Evolutionary conservation across 2,888 invertebrate species (phyloP).

Genomic region (Andrena bicolor): DNA sequence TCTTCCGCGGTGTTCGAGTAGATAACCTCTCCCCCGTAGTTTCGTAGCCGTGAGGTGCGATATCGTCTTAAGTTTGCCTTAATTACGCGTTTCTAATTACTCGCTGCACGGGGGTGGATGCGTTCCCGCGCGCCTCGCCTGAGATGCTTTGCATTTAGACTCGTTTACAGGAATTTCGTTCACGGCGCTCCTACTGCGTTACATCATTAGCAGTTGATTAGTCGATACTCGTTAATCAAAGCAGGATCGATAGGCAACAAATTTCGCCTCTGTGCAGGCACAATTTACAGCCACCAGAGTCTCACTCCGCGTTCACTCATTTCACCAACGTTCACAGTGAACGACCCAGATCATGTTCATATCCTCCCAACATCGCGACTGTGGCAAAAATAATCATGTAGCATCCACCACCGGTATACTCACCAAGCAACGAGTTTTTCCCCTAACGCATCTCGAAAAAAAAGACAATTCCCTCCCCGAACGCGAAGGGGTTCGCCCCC

Average conservation of each 20-base stretch:
- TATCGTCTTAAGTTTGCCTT: constrained; percentile 56
- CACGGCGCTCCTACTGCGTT: background rate
- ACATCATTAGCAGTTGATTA: constrained; percentile 20
- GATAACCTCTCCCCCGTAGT: constrained; percentile 52
- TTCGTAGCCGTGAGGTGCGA: constrained; percentile 40
- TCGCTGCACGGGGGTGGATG: constrained; percentile 22
- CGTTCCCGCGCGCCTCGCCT: background rate
- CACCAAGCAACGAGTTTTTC: background rate
- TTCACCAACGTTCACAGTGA: too few species aligned
- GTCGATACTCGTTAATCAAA: constrained; percentile 1
- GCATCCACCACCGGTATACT: background rate
- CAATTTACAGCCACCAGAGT: background rate
- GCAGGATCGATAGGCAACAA: background rate
- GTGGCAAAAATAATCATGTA: background rate
- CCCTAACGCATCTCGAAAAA: background rate
- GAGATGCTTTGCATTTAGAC: constrained; percentile 31
- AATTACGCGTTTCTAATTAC: constrained; percentile 60
- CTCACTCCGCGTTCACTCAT: too few species aligned
- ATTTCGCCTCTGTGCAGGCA: background rate
- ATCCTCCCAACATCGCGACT: too few species aligned
- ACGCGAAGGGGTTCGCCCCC: background rate
- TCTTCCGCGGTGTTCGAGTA: constrained; percentile 8
- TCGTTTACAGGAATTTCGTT: constrained; percentile 41
- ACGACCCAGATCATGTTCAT: too few species aligned
- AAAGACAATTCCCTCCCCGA: background rate